Evolutionary conservation across 2,888 invertebrate genomes (phyloP), one percentile per base, ranked within the genome.

Genomic region (Dryobotodes eremita): DNA sequence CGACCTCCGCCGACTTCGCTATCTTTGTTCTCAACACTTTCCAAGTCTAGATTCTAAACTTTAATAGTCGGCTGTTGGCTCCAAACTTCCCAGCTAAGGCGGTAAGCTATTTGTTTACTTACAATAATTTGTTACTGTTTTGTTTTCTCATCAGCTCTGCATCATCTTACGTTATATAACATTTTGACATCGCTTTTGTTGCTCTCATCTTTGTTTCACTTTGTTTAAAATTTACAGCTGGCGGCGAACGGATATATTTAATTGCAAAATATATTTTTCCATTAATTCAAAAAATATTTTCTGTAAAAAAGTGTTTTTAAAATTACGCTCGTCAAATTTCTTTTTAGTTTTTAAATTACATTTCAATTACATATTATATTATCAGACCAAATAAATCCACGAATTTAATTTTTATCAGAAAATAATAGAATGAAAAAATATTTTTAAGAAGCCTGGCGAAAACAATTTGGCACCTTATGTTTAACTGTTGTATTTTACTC

Each of bases 91-190:
- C 92, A 80, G 80, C 91, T 86, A 88, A 93, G 89, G 91, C 92
- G 95, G 96, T 96, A 94, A 96, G 96, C 88, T 80, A 89, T 90
- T 92, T 93, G 89, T 92, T 93, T 93, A 92, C 87, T 91, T 91
- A 90, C 79, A 85, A 85, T 90, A 79, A 90, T 90, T 88, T 85
- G 64, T 82, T 87, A 83, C 80, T 87, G 85, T 83, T 90, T 93
- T 90, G 85, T 88, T 84, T 91, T 89, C 80, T 90, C 88, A 90
- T 86, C 85, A 81, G 88, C 89, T 91, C 80, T 65, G 85, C 90
- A 84, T 88, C 75, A 75, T 83, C 80, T 89, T 90, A 89, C 82
- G 91, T 94, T 94, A 94, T 93, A 93, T 94, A 93, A 94, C 91
- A 91, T 88, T 90, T 87, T 89, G 83, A 85, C 88, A 76, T 79